Percentiles rank a stretch among this genome's conserved stretches.
Conservation (phyloP, 2,113 vertebrate genomes). For the Cebidichthys violaceus region DNA sequence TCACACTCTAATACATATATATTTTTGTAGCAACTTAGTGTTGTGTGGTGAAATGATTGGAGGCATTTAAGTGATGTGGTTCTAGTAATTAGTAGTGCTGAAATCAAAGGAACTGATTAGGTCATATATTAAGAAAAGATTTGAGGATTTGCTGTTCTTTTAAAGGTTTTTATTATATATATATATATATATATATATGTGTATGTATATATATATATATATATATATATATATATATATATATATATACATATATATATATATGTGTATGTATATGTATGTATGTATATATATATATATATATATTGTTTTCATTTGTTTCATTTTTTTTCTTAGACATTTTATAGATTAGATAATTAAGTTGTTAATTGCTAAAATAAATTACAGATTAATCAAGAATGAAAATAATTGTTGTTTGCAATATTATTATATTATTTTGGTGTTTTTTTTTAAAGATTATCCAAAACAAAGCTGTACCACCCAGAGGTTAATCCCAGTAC, state of each 20-base stretch:
- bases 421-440: neutral
- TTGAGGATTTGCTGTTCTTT: too few species aligned
- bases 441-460: neutral
- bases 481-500: neutral
- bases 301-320: too few species aligned
- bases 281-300: too few species aligned
- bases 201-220: too few species aligned
- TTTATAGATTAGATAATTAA: neutral
- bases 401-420: neutral
- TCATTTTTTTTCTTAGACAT: neutral
- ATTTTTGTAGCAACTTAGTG: neutral
- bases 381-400: neutral
- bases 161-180: too few species aligned
- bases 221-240: too few species aligned
- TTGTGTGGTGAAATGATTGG: neutral
- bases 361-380: neutral
- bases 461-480: neutral
- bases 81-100: neutral
- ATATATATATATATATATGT: too few species aligned
- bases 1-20: neutral
- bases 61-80: neutral
- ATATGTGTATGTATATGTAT: too few species aligned
- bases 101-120: neutral
- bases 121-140: neutral
- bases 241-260: too few species aligned